Percentiles rank a stretch among this genome's conserved stretches.
These are phyloP conservation scores for Aphrophora alni DNA, from an alignment of 2,888 invertebrate species.

Conservation along the genomic window DNA sequence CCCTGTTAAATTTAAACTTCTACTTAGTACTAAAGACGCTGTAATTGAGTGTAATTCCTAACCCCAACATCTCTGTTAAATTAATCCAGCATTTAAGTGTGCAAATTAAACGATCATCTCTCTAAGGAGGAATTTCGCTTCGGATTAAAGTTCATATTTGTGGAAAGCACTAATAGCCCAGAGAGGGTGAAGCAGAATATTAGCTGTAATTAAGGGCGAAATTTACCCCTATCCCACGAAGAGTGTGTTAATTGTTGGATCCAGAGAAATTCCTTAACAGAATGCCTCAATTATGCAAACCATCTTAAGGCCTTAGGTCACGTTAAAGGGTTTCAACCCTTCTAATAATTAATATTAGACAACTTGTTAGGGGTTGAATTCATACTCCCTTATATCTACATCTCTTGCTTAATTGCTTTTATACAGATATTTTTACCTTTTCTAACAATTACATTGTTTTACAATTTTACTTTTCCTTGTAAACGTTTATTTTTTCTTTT, in stretches of 20 bases:
- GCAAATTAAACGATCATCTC: not conserved
- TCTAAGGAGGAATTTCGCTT: not conserved
- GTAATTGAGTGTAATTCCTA: not conserved
- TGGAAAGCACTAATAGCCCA: not conserved
- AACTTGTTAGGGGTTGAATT: not conserved
- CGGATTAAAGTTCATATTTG: not conserved
- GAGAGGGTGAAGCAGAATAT: not conserved
- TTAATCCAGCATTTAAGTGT: not conserved
- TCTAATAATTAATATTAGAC: not conserved
- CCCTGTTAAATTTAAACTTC: too few relatives aligned
- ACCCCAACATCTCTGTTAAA: not conserved
- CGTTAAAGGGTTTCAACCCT: not conserved
- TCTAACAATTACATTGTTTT: too few relatives aligned
- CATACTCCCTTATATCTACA: not conserved
- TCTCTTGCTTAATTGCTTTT: not conserved
- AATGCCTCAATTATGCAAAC: conserved; percentile 9
- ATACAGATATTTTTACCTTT: too few relatives aligned
- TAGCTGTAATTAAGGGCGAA: not conserved
- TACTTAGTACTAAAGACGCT: too few relatives aligned
- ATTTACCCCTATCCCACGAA: not conserved
- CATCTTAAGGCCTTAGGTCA: conserved; percentile 4
- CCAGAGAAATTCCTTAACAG: not conserved
- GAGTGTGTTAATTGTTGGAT: not conserved
- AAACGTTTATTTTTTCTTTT: too few relatives aligned
- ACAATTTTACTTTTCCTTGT: too few relatives aligned